Percentiles rank a stretch among this genome's conserved stretches.
Conservation (phyloP, 2,113 vertebrate genomes). For the Elgaria multicarinata region DNA sequence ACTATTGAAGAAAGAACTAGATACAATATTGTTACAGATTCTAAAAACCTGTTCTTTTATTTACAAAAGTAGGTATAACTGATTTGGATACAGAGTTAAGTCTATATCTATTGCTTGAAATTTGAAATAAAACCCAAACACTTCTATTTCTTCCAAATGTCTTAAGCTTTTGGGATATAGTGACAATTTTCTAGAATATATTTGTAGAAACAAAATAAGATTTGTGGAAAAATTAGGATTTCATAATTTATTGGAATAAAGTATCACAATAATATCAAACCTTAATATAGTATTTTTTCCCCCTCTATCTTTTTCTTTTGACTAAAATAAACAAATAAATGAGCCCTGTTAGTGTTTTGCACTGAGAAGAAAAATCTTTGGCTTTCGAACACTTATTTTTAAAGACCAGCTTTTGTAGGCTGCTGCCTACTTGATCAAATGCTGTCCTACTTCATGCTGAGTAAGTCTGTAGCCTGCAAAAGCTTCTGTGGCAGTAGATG, state of each 20-base stretch:
- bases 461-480: not conserved
- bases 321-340: no score
- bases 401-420: not conserved
- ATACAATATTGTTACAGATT: not conserved
- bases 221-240: no score
- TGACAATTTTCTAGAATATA: not conserved
- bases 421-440: no score
- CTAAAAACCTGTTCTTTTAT: not conserved
- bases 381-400: not conserved
- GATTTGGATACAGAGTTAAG: not conserved
- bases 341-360: not conserved
- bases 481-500: not conserved
- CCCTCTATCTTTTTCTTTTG: no score
- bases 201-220: not conserved
- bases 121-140: not conserved
- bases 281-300: no score
- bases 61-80: not conserved
- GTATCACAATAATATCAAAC: no score
- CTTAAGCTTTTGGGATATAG: not conserved
- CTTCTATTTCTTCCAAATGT: not conserved
- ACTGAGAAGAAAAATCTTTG: not conserved
- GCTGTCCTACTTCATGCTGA: not conserved
- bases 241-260: no score
- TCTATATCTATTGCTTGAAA: not conserved
- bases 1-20: not conserved